Conservation (phyloP, 1,140 invertebrate genomes). For the Chelonus insularis region DNA sequence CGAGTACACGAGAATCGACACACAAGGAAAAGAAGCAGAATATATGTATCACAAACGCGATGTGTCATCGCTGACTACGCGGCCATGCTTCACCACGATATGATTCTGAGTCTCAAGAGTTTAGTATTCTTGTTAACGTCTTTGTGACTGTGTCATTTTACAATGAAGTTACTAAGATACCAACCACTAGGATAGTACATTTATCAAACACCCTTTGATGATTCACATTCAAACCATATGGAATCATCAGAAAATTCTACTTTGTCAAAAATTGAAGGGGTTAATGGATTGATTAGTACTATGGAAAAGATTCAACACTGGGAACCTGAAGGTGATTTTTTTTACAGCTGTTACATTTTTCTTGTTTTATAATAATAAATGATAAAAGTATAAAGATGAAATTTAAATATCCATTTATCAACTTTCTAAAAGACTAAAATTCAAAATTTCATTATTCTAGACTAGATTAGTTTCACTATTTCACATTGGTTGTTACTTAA, state of each 20-base stretch:
- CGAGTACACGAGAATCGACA: background rate
- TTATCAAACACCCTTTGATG: background rate
- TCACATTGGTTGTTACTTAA: too few relatives aligned
- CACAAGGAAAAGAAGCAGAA: background rate
- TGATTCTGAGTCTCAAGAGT: too few relatives aligned
- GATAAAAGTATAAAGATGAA: too few relatives aligned
- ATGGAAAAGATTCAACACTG: constrained; percentile 56
- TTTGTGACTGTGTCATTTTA: constrained; percentile 6
- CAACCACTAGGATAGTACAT: background rate
- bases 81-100: constrained; percentile 27
- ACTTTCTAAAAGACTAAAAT: too few relatives aligned
- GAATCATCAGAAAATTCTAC: constrained; percentile 4
- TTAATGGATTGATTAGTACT: constrained; percentile 45
- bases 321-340: constrained; percentile 52
- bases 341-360: background rate
- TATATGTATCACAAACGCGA: constrained; percentile 31
- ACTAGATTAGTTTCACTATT: too few relatives aligned
- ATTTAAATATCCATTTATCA: too few relatives aligned
- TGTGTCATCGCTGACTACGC: constrained; percentile 40
- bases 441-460: too few relatives aligned
- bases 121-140: constrained; percentile 16
- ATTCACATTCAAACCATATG: background rate
- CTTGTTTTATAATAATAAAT: background rate
- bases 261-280: too few relatives aligned
- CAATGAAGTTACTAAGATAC: too few relatives aligned